Percentiles rank a stretch among this genome's conserved stretches.
These are phyloP conservation scores for Ploceus nigricollis DNA, from an alignment of 2,113 vertebrate species.

Conservation along the genomic window DNA sequence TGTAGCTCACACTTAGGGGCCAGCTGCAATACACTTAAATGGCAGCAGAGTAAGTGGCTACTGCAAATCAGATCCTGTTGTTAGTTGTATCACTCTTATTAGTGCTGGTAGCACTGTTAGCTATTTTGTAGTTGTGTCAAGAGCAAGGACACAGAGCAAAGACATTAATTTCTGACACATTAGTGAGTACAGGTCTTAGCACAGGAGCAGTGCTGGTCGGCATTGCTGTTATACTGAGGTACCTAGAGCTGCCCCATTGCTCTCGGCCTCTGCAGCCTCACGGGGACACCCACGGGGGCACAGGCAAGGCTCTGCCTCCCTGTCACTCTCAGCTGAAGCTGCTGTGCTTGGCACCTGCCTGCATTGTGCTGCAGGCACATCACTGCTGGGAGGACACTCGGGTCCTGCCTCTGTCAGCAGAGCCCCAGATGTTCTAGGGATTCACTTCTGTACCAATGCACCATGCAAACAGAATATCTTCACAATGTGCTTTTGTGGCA, in stretches of 20 bases:
- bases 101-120: neutral
- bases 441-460: neutral
- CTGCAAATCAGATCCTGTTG: neutral
- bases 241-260: rapidly evolving
- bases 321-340: rapidly evolving
- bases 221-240: neutral
- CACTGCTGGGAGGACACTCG: rapidly evolving
- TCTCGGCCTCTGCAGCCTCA: neutral
- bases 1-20: neutral
- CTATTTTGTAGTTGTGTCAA: neutral
- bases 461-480: neutral
- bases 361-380: neutral
- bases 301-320: neutral
- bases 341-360: neutral
- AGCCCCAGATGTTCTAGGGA: neutral
- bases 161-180: rapidly evolving
- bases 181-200: neutral
- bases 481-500: rapidly evolving
- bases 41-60: neutral
- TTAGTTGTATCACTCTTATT: neutral
- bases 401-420: neutral
- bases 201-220: rapidly evolving
- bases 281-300: rapidly evolving
- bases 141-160: neutral
- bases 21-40: neutral